Evolutionary conservation across 2,113 vertebrate species (phyloP).

Genomic region (Propithecus coquereli): DNA sequence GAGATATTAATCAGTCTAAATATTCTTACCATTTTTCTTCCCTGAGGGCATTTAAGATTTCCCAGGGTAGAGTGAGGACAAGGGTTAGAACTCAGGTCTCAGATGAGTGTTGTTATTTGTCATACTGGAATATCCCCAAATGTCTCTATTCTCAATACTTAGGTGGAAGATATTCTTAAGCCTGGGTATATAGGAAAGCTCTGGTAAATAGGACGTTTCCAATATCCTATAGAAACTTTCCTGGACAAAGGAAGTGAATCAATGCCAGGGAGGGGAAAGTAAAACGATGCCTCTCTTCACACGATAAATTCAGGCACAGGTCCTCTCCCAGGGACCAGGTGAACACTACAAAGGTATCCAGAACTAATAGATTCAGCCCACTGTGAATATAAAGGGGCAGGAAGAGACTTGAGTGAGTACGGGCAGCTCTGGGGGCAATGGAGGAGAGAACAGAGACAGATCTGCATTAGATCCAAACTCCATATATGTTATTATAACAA

Average conservation of each 20-base stretch:
- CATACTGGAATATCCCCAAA: background rate
- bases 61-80: background rate
- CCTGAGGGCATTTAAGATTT: background rate
- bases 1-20: background rate
- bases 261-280: background rate
- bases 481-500: background rate
- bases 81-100: background rate
- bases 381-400: background rate
- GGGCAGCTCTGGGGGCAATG: background rate
- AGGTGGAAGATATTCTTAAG: background rate
- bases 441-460: background rate
- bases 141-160: background rate
- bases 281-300: background rate
- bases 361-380: background rate
- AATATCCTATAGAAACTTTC: background rate
- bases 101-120: slow-evolving; percentile 3
- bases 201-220: background rate
- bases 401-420: background rate
- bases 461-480: background rate
- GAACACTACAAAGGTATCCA: background rate
- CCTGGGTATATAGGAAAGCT: background rate
- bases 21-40: background rate
- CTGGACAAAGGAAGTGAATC: background rate
- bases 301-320: background rate
- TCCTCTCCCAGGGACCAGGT: background rate